Percentiles rank a stretch among this genome's conserved stretches.
phyloP scores from a whole-genome alignment of 2,888 invertebrate genomes.

The Pseudanteris insignis region DNA sequence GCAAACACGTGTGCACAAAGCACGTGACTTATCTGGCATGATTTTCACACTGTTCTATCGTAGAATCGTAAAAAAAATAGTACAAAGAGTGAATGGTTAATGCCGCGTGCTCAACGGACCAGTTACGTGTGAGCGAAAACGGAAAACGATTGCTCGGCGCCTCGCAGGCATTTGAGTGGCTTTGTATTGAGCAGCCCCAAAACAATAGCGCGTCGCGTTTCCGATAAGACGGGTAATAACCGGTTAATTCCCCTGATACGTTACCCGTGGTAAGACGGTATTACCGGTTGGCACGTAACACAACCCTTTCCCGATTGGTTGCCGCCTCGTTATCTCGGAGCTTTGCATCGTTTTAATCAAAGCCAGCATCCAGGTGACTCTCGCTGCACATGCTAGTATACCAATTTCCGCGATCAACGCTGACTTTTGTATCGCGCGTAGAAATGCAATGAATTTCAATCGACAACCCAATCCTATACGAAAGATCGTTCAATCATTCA shows the following conservation, averaged over 20 bases:
- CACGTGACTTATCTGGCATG: no score
- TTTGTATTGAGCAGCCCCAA: constrained; percentile 11
- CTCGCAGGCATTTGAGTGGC: constrained; percentile 54
- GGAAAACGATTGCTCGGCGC: constrained; percentile 25
- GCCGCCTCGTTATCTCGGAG: constrained; percentile 11
- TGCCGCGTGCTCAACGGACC: not conserved
- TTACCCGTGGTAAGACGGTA: constrained; percentile 28
- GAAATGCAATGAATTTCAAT: no score
- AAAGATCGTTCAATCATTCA: no score
- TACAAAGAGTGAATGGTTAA: no score
- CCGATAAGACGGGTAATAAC: constrained; percentile 32
- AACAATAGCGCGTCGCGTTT: constrained; percentile 21
- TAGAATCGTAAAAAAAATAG: no score
- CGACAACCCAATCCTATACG: no score
- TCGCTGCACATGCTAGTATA: no score
- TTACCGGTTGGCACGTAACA: constrained; percentile 27
- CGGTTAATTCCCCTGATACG: constrained; percentile 22
- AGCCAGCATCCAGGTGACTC: constrained; percentile 1
- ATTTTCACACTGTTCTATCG: no score
- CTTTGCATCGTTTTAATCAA: constrained; percentile 12
- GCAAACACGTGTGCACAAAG: no score
- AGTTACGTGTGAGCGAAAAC: constrained; percentile 15
- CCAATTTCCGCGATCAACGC: not conserved
- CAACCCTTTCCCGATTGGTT: not conserved
- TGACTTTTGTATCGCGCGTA: no score